Evolutionary conservation across 2,113 vertebrate species (phyloP).

Genomic region (Pampusana beccarii): DNA sequence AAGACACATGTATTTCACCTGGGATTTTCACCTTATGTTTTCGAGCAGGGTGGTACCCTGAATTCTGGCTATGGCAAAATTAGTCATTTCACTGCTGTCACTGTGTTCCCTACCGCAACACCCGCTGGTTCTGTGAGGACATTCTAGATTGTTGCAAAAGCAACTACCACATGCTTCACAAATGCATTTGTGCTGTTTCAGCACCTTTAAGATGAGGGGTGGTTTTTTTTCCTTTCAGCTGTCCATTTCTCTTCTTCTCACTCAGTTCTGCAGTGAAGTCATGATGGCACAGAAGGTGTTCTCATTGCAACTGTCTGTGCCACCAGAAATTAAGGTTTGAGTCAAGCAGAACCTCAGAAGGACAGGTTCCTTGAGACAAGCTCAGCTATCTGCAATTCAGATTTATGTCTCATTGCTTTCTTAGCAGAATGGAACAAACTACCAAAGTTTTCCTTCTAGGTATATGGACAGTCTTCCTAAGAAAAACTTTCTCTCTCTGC

Average conservation of each 20-base stretch:
- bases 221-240: not conserved
- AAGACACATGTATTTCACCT: not conserved
- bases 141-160: not conserved
- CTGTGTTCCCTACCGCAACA: not conserved
- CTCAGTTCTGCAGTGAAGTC: not conserved
- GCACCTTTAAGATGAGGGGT: not conserved
- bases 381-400: not conserved
- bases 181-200: not conserved
- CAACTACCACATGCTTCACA: accelerated
- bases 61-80: not conserved
- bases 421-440: not conserved
- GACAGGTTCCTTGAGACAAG: not conserved
- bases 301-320: not conserved
- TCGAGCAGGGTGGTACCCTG: not conserved
- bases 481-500: not conserved
- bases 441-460: constrained; percentile 14
- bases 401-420: not conserved
- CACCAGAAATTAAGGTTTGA: not conserved
- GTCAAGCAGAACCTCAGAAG: not conserved
- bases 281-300: not conserved
- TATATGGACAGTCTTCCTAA: not conserved
- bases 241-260: not conserved
- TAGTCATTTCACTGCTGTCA: not conserved
- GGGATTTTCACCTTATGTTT: not conserved
- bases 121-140: not conserved